Evolutionary conservation across 2,113 vertebrate genomes (phyloP).

Genomic region (Heterotilapia buettikoferi): DNA sequence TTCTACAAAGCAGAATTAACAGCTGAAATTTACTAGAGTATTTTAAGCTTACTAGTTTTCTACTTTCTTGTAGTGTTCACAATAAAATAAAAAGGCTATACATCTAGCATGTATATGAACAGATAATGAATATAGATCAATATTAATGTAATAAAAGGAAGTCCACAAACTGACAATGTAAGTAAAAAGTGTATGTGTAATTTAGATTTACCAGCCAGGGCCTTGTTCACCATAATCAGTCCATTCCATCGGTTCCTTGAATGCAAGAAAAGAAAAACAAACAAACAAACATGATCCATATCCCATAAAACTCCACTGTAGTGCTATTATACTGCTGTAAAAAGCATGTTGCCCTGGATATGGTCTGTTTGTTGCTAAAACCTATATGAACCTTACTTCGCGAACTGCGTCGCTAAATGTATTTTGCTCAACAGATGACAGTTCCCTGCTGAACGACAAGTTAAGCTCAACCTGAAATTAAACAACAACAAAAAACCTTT

Average conservation of each 20-base stretch:
- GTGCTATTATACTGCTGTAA: too few relatives aligned
- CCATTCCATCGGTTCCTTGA: rapidly evolving
- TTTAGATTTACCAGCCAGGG: too few relatives aligned
- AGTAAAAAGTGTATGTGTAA: neutral
- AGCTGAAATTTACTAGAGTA: neutral
- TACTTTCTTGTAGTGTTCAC: too few relatives aligned
- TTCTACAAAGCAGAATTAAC: neutral
- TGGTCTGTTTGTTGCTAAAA: too few relatives aligned
- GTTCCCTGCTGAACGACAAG: too few relatives aligned
- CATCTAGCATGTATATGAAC: rapidly evolving
- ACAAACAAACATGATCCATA: neutral
- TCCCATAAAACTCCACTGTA: neutral
- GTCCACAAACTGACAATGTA: neutral
- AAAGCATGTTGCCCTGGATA: too few relatives aligned
- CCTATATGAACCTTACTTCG: too few relatives aligned
- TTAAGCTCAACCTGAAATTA: neutral
- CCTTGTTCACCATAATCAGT: rapidly evolving
- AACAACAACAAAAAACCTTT: neutral
- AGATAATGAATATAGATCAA: neutral
- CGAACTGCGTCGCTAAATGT: too few relatives aligned
- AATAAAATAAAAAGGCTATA: too few relatives aligned
- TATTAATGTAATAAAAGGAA: neutral
- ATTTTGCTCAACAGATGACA: too few relatives aligned
- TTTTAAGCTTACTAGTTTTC: neutral
- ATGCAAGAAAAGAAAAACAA: neutral